Base-by-base conservation (phyloP, 2,888 invertebrate species). In the Morpho achilles region DNA sequence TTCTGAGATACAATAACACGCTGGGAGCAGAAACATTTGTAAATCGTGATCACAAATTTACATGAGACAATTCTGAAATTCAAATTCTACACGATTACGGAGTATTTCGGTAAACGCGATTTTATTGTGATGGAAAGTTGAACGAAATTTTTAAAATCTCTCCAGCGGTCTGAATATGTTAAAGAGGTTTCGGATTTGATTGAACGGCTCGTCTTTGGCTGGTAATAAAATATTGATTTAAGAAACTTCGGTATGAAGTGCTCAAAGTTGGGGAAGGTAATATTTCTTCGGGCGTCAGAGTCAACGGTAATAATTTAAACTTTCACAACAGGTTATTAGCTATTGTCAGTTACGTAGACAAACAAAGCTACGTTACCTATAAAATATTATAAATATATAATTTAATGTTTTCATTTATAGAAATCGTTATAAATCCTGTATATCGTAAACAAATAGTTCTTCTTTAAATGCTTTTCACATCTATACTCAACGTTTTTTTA, bases 261-360 rank as follows among this genome's bases (percentile, higher is more conserved):
- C 55, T 58, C 70, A 73, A 81, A 80, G 69, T 81, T 73, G 68
- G 67, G 64, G 60, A 69, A 69, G 74, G 79, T 77, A 80, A 84
- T 84, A 84, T 86, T 84, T 85, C 83, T 80, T 75, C 70, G 61
- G 64, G 69, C 79, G 75, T 84, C 83, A 84, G 79, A 79, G 80
- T 83, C 80, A 76, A 76, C 70, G 72, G 77, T 78, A 80, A 86
- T 83, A 80, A 78, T 77, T 84, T 80, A 81, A 76, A 79, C 71
- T 80, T 79, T 73, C 64, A 59, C 67, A 66, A 61, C 62, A 63
- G 66, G 59, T 62, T 60, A 56, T 63, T 62, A 65, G 64, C 65
- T 67, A 69, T 66, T 66, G 69, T 42, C 65, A 56, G 53, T 52
- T 52, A 53, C 23, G 22, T 32, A 32, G 32, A 32, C 32, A 32